Conservation (phyloP, 1,140 invertebrate genomes). For the Thrips palmi region DNA sequence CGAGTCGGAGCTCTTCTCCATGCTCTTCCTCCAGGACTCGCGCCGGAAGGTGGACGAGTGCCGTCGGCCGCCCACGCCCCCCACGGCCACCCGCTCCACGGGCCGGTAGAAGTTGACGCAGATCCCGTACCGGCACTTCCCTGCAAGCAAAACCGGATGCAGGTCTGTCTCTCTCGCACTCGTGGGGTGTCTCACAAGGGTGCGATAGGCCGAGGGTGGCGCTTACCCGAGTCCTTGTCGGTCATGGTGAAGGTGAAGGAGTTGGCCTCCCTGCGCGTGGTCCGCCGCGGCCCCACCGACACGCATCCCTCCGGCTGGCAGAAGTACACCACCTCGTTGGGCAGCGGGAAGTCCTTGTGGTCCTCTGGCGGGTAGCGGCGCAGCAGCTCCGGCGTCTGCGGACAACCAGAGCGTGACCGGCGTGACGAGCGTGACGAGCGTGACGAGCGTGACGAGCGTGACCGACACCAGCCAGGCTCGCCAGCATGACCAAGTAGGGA, state of each 20-base stretch:
- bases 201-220: no score
- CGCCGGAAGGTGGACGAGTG: conserved; percentile 45
- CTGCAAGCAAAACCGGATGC: conserved; percentile 22
- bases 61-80: conserved; percentile 20
- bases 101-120: conserved; percentile 97
- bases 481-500: no score
- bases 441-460: no score
- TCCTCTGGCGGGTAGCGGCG: conserved; percentile 93
- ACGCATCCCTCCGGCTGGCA: conserved; percentile 98
- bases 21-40: conserved; percentile 74
- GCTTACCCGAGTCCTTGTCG: conserved; percentile 89
- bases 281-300: conserved; percentile 70
- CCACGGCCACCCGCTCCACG: conserved; percentile 38
- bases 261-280: conserved; percentile 68
- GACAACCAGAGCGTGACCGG: not conserved
- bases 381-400: conserved; percentile 68
- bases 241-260: conserved; percentile 98
- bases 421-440: no score
- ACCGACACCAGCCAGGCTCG: no score
- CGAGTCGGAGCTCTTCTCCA: conserved; percentile 79
- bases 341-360: conserved; percentile 92
- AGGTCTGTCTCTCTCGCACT: conserved; percentile 2
- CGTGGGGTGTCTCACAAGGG: not conserved
- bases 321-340: conserved; percentile 96
- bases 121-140: conserved; percentile 79